Base-by-base conservation (phyloP, 2,113 vertebrate species). In the Forbesichthys papilliferus region DNA sequence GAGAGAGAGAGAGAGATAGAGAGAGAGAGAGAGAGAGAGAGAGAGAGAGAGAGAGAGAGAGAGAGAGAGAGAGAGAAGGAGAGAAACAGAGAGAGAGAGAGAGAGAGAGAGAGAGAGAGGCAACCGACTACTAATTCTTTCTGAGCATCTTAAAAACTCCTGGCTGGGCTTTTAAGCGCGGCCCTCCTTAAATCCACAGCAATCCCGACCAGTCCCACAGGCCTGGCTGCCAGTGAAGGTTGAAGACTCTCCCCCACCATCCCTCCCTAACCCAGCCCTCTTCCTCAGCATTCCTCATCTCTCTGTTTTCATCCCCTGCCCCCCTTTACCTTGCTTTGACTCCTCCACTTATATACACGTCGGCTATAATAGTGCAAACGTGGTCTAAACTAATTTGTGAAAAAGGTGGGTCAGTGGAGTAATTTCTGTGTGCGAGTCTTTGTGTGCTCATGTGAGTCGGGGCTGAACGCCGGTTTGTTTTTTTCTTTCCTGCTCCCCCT, bases 101-200 rank as follows among this genome's bases (percentile, higher is more conserved):
- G 56, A 53, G 51, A 33, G 64, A 58, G 58, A 53, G 61, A 57
- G 56, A 53, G 69, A 47, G 76, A 77, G 68, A 80, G 78, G 54
- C 47, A 68, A 67, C 52, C 63, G 34, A 75, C 81, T 76, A 71
- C 48, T 71, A 82, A 74, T 69, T 77, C 78, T 71, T 58, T 83
- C 64, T 67, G 81, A 88, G 80, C 84, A 81, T 86, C 73, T 86
- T 76, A 75, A 42, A 27, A 84, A 85, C 79, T 85, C 72, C 68
- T 73, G 63, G 74, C 80, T 82, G 57, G 59, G 71, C 78, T 85
- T 88, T 87, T 69, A 86, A 85, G 82, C 77, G 60, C 61, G 55
- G 60, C 79, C 71, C 51, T 74, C 69, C 77, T 64, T 74, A 77
- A 68, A 78, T 78, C 63, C 69, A 36, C 64, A 57, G 63, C 80